A percentile compares a stretch with the other conserved stretches of the same genome.
phyloP scores from a whole-genome alignment of 2,113 vertebrate species.

The Mus spicilegus region DNA sequence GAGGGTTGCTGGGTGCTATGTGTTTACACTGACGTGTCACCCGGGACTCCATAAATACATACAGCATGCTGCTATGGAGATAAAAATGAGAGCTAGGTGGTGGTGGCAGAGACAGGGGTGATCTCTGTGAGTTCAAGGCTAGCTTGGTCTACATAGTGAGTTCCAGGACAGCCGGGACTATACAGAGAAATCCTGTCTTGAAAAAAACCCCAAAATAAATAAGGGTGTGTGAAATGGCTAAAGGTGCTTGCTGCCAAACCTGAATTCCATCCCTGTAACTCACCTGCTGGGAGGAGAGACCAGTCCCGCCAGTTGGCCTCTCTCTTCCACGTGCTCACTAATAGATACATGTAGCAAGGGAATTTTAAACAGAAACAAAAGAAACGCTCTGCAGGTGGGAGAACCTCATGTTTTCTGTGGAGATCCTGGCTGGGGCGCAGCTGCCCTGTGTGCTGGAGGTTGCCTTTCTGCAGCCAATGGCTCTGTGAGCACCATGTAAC shows the following conservation, averaged over 20 bases:
- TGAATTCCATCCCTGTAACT: background rate
- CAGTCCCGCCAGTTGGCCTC: background rate
- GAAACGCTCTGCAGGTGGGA: background rate
- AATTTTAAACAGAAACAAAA: no score
- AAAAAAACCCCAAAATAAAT: background rate
- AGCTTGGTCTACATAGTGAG: background rate
- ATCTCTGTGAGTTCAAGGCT: background rate
- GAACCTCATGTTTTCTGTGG: background rate
- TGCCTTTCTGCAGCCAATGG: no score
- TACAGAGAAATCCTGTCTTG: background rate
- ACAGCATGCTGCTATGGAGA: background rate
- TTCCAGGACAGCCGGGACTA: background rate
- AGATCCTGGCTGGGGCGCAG: background rate
- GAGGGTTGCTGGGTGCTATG: background rate
- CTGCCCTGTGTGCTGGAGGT: background rate
- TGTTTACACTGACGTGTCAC: accelerated
- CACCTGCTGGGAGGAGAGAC: background rate
- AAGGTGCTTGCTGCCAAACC: background rate
- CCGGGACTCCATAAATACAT: no score
- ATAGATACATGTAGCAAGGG: background rate
- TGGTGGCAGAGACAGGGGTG: background rate
- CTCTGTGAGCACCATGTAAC: background rate
- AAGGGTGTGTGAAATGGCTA: background rate
- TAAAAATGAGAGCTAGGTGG: background rate
- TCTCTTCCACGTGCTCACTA: background rate